phyloP scores from a whole-genome alignment of 1,140 invertebrate genomes.

The Palaemon carinicauda region DNA sequence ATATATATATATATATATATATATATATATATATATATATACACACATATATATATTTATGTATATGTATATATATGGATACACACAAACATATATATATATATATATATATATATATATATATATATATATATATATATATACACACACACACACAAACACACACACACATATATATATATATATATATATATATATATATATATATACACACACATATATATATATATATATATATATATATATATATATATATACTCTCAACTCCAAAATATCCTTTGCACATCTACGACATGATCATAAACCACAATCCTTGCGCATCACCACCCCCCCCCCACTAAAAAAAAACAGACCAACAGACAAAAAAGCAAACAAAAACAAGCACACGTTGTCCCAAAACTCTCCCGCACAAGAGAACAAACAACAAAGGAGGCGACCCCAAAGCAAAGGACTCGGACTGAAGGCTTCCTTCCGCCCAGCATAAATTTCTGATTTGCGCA shows the following conservation, averaged over 20 bases:
- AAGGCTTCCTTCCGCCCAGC: too few relatives aligned
- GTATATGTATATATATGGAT: not conserved
- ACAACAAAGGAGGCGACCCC: too few relatives aligned
- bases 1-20: not conserved
- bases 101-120: not conserved
- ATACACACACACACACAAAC: not conserved
- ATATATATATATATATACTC: not conserved
- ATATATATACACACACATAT: not conserved
- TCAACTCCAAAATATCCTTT: too few relatives aligned
- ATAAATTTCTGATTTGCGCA: too few relatives aligned
- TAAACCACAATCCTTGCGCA: too few relatives aligned
- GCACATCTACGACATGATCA: too few relatives aligned
- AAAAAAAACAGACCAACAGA: too few relatives aligned
- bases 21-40: not conserved
- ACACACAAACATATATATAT: not conserved
- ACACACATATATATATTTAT: not conserved
- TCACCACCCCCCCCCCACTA: too few relatives aligned
- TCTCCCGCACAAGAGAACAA: too few relatives aligned
- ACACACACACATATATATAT: not conserved
- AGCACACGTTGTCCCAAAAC: too few relatives aligned
- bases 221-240: not conserved
- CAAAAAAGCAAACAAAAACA: too few relatives aligned
- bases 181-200: not conserved
- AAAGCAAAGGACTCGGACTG: too few relatives aligned
- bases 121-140: not conserved